Percentiles rank a stretch among this genome's conserved stretches.
phyloP scores from a whole-genome alignment of 2,113 vertebrate species.

The Candoia aspera region DNA sequence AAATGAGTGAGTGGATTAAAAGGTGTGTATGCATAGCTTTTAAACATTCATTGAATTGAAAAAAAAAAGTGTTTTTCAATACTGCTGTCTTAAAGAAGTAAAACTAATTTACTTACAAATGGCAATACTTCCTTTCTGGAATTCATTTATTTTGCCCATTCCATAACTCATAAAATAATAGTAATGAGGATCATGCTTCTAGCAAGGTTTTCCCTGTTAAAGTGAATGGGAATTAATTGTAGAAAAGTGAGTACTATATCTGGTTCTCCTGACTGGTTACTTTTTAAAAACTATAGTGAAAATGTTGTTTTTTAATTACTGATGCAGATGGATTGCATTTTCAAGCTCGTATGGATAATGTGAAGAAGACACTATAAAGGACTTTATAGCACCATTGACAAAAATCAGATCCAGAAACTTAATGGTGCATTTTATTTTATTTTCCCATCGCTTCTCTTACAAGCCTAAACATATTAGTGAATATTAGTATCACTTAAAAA shows the following conservation, averaged over 20 bases:
- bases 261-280: neutral
- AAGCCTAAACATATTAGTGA: neutral
- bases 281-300: neutral
- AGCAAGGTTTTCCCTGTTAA: constrained; percentile 58
- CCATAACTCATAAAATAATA: constrained; percentile 55
- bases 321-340: neutral
- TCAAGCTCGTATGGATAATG: neutral
- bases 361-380: neutral
- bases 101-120: constrained; percentile 31
- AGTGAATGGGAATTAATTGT: constrained; percentile 54
- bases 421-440: neutral
- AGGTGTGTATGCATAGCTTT: neutral
- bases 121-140: constrained; percentile 53
- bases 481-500: neutral
- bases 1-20: neutral
- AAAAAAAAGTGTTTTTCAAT: neutral
- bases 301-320: neutral
- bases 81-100: neutral
- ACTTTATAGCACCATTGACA: neutral
- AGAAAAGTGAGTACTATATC: constrained; percentile 37
- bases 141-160: constrained; percentile 61
- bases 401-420: neutral
- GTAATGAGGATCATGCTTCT: constrained; percentile 57
- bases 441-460: neutral
- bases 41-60: neutral